Evolutionary conservation across 2,888 invertebrate genomes (phyloP).

Genomic region (Clanis bilineata): DNA sequence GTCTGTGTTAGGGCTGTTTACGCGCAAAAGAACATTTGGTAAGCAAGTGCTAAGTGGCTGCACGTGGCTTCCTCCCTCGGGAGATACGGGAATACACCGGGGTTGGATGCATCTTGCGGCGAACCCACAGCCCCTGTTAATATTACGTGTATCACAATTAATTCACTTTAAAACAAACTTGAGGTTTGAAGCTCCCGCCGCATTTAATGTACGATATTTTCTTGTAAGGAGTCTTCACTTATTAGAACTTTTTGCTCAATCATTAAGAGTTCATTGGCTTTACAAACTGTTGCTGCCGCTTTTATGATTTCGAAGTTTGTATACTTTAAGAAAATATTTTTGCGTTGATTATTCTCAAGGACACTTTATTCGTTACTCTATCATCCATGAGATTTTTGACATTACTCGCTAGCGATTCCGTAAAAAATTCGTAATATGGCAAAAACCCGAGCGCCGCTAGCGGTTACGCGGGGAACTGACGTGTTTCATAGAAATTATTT

Average conservation of each 20-base stretch:
- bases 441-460: too few relatives aligned
- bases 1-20: conserved; percentile 44
- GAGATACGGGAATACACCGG: conserved; percentile 59
- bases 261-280: neutral
- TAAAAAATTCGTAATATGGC: too few relatives aligned
- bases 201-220: conserved; percentile 20
- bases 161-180: conserved; percentile 59
- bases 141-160: conserved; percentile 70
- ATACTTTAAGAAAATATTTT: neutral
- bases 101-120: conserved; percentile 73
- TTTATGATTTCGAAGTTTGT: neutral
- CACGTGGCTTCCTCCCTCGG: conserved; percentile 68
- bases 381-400: too few relatives aligned
- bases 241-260: neutral
- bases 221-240: neutral
- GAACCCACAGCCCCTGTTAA: conserved; percentile 63
- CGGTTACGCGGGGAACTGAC: too few relatives aligned
- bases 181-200: conserved; percentile 27
- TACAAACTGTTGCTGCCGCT: neutral
- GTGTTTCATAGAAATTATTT: too few relatives aligned
- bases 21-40: conserved; percentile 53
- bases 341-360: neutral
- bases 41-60: conserved; percentile 73
- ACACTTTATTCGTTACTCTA: neutral
- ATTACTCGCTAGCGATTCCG: too few relatives aligned